phyloP scores from a whole-genome alignment of 30 jellyfish, hydroid and myxozoan species.

The Haliclystus octoradiatus region DNA sequence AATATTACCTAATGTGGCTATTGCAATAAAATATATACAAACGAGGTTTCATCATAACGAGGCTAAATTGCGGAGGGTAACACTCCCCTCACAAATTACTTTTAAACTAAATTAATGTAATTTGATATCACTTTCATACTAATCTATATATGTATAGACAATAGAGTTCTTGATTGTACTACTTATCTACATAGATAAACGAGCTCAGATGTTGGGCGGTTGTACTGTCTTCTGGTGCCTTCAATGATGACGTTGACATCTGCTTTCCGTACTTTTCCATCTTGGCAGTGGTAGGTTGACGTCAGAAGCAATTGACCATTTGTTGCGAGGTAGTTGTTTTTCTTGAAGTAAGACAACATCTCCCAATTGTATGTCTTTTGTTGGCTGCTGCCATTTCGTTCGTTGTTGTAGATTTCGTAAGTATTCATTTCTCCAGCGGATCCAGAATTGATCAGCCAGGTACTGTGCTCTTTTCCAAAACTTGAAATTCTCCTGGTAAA shows the following conservation, averaged over 20 bases:
- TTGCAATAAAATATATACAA: too few species aligned
- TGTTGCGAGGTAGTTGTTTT: not conserved
- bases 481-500: conserved; percentile 21
- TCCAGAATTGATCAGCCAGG: conserved; percentile 15
- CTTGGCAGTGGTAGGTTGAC: not conserved
- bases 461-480: conserved; percentile 21
- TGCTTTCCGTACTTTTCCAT: not conserved
- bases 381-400: conserved; percentile 4
- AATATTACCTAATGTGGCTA: too few species aligned
- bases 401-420: conserved; percentile 4
- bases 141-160: too few species aligned
- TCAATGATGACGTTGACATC: not conserved
- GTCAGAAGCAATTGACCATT: not conserved
- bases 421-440: conserved; percentile 27
- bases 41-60: too few species aligned
- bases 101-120: too few species aligned
- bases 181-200: not conserved
- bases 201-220: not conserved
- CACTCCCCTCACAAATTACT: conserved; percentile 3
- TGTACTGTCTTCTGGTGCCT: not conserved
- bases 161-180: not conserved
- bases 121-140: not conserved
- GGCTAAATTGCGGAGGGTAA: not conserved
- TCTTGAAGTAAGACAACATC: conserved; percentile 17
- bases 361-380: conserved; percentile 5